Conservation (phyloP, 2,888 invertebrate species). For the Zygogramma bicolorata region DNA sequence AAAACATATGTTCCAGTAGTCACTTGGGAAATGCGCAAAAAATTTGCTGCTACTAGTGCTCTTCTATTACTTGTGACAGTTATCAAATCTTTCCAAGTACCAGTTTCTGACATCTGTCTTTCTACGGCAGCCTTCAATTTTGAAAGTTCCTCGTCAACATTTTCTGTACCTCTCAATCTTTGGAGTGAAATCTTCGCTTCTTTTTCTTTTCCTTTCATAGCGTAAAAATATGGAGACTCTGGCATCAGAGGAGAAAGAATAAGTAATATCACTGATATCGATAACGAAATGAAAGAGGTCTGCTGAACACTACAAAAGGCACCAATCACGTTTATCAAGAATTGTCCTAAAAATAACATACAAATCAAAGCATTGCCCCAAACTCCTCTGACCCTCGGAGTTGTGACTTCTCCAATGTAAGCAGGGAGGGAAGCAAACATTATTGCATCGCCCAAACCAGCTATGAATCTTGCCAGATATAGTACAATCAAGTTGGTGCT, state of each 20-base stretch:
- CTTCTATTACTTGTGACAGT: slow-evolving; percentile 49
- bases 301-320: slow-evolving; percentile 69
- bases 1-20: slow-evolving; percentile 52
- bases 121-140: slow-evolving; percentile 46
- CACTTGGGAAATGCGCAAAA: slow-evolving; percentile 54
- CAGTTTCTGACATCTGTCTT: slow-evolving; percentile 54
- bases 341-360: slow-evolving; percentile 51
- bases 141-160: slow-evolving; percentile 49
- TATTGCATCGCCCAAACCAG: slow-evolving; percentile 52
- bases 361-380: slow-evolving; percentile 55
- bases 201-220: slow-evolving; percentile 43
- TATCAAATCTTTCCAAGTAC: slow-evolving; percentile 54
- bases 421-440: slow-evolving; percentile 39
- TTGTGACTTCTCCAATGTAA: slow-evolving; percentile 29
- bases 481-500: slow-evolving; percentile 51
- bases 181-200: slow-evolving; percentile 47
- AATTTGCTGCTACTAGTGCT: slow-evolving; percentile 51
- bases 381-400: slow-evolving; percentile 25
- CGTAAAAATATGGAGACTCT: slow-evolving; percentile 64
- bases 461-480: slow-evolving; percentile 53
- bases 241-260: slow-evolving; percentile 72
- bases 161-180: slow-evolving; percentile 41
- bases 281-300: slow-evolving; percentile 70
- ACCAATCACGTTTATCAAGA: slow-evolving; percentile 68
- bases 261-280: slow-evolving; percentile 71